Conservation (phyloP, 2,113 vertebrate genomes). For the Mastomys coucha region DNA sequence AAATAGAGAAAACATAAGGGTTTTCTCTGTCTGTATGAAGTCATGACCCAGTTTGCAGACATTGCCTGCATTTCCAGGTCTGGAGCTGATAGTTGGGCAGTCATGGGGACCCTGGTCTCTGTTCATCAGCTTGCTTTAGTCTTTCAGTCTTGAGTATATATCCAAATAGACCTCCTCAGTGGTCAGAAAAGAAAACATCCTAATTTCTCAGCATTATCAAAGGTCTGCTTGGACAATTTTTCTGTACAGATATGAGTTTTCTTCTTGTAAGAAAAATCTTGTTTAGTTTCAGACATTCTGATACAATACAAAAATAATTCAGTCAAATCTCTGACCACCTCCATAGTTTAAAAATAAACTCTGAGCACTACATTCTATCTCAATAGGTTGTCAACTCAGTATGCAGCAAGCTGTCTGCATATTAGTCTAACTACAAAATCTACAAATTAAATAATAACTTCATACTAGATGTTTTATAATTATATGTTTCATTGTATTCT, state of each 20-base stretch:
- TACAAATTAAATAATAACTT: conserved; percentile 7
- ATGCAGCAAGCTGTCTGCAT: background rate
- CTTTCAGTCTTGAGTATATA: background rate
- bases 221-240: background rate
- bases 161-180: background rate
- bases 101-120: background rate
- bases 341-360: background rate
- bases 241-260: conserved; percentile 8
- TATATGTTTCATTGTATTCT: background rate
- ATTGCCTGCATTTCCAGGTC: background rate
- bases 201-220: background rate
- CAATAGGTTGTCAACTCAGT: background rate
- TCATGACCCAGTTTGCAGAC: background rate
- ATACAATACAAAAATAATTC: conserved; percentile 1
- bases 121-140: background rate
- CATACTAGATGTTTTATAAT: background rate
- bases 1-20: background rate
- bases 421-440: conserved; percentile 32
- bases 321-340: background rate
- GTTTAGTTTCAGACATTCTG: conserved; percentile 6
- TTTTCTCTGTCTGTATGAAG: background rate
- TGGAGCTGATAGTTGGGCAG: background rate
- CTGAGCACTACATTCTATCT: background rate
- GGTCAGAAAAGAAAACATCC: background rate
- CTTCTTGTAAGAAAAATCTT: background rate